phyloP scores from a whole-genome alignment of 1,140 invertebrate genomes.

The Nasonia giraulti region DNA sequence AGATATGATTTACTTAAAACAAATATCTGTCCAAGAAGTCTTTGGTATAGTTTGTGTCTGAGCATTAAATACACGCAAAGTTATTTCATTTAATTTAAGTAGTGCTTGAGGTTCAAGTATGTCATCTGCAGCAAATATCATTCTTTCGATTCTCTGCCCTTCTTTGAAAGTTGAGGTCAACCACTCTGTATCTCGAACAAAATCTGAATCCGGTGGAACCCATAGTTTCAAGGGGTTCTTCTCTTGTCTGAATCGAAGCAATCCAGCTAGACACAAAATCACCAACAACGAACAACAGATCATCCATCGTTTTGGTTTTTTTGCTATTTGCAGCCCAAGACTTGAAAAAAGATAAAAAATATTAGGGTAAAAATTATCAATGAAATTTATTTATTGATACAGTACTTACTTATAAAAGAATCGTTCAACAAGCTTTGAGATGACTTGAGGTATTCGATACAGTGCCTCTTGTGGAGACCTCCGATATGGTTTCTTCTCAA shows the following conservation, averaged over 20 bases:
- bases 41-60: constrained; percentile 58
- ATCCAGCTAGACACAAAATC: constrained; percentile 66
- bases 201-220: constrained; percentile 81
- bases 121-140: constrained; percentile 80
- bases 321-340: constrained; percentile 66
- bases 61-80: constrained; percentile 59
- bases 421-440: constrained; percentile 62
- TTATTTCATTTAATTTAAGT: constrained; percentile 68
- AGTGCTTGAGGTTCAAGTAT: constrained; percentile 78
- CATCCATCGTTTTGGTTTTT: constrained; percentile 65
- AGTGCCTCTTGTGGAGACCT: constrained; percentile 47
- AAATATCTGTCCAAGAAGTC: constrained; percentile 78
- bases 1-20: constrained; percentile 77
- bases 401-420: constrained; percentile 67
- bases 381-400: background rate
- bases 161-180: constrained; percentile 80
- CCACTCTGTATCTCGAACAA: constrained; percentile 82
- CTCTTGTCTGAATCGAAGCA: constrained; percentile 70
- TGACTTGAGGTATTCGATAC: constrained; percentile 59
- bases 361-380: background rate
- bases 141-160: constrained; percentile 77
- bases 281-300: constrained; percentile 64
- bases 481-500: constrained; percentile 48
- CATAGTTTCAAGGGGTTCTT: constrained; percentile 84
- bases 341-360: constrained; percentile 52